Evolutionary conservation across 2,113 vertebrate genomes (phyloP), one percentile per base, ranked within the genome.

Genomic region (Sylvia atricapilla): DNA sequence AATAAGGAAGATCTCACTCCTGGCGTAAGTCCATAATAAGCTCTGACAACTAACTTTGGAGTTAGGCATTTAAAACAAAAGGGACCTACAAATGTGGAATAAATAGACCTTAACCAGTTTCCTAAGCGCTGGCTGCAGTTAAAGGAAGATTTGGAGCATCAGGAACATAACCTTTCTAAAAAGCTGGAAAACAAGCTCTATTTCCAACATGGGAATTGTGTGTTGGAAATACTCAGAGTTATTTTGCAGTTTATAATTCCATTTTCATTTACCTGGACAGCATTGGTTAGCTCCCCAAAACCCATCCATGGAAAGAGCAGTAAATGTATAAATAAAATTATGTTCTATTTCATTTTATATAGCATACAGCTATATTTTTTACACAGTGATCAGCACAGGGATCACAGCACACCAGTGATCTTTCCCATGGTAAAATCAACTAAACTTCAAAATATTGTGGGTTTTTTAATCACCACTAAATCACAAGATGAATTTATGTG

Each of bases 1-100:
- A 98, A 97, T 96, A 97, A 96, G 97, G 97, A 97, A 97, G 97
- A 97, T 95, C 97, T 95, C 95, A 69, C 94, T 97, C 87, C 97
- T 97, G 95, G 95, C 93, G 2, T 60, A 90, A 92, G 95, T 96
- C 97, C 97, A 95, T 97, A 91, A 95, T 52, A 85, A 95, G 96
- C 94, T 82, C 91, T 89, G 97, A 97, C 95, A 93, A 96, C 67
- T 89, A 96, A 97, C 95, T 96, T 96, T 75, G 78, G 94, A 94
- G 63, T 95, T 89, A 94, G 77, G 56, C 87, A 78, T 97, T 97
- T 94, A 77, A 76, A 75, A 95, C 87, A 87, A 87, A 69, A 87
- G 70, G 25, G n/a, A 82, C 60, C 63, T 74, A 70, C 64, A 97
- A 92, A 96, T 62, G 89, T 60, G 46, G 58, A 92, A 63, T 70